phyloP scores from a whole-genome alignment of 2,113 vertebrate species.

The Cichladusa arquata region DNA sequence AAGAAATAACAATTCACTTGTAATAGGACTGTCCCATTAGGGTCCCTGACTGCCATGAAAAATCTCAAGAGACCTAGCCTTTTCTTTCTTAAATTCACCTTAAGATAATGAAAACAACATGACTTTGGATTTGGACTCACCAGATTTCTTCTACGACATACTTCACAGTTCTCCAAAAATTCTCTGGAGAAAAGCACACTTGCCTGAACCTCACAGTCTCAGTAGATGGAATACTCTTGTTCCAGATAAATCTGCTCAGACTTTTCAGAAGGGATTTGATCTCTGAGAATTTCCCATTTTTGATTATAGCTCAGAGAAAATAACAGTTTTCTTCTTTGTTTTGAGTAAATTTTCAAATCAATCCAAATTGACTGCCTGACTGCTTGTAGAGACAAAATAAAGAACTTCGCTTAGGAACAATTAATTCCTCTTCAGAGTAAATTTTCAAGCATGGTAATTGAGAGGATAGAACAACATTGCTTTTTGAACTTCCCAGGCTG shows the following conservation, averaged over 20 bases:
- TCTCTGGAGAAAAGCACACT: not conserved
- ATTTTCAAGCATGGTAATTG: not conserved
- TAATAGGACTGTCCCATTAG: slow-evolving; percentile 76
- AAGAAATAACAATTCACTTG: slow-evolving; percentile 77
- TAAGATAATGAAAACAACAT: not conserved
- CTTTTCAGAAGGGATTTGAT: not conserved
- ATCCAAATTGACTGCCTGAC: not conserved
- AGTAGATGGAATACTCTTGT: not conserved
- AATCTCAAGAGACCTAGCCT: slow-evolving; percentile 15
- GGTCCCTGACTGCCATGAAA: slow-evolving; percentile 65
- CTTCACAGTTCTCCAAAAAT: not conserved
- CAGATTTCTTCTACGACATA: not conserved
- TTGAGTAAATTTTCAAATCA: not conserved
- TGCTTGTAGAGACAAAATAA: not conserved
- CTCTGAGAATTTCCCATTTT: not conserved
- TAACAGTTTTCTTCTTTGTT: not conserved
- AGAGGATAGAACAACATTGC: not conserved
- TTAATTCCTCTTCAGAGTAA: not conserved
- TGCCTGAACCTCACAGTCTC: not conserved
- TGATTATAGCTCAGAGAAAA: not conserved
- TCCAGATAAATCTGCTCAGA: not conserved
- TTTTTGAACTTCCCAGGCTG: slow-evolving; percentile 46
- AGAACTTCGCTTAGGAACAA: not conserved
- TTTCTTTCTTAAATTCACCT: slow-evolving; percentile 23
- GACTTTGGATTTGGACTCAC: not conserved